Evolutionary conservation across 2,888 invertebrate genomes (phyloP).

Genomic region (Megastigmus dorsalis): DNA sequence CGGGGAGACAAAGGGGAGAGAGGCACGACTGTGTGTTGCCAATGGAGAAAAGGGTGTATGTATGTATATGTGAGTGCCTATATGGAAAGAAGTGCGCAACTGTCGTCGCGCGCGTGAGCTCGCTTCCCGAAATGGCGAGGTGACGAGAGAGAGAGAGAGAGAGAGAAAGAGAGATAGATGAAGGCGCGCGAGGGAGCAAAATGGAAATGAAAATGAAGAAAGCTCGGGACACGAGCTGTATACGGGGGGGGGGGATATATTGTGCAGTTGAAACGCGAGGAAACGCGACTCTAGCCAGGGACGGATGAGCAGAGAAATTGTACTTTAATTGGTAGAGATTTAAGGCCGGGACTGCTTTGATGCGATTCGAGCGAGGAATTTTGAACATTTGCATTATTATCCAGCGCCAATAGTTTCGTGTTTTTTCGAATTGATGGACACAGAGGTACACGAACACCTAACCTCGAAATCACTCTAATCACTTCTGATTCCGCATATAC

Average conservation of each 20-base stretch:
- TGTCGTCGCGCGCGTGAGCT: no score
- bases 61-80: no score
- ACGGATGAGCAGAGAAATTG: neutral
- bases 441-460: neutral
- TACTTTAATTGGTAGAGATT: neutral
- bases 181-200: neutral
- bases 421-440: no score
- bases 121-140: no score
- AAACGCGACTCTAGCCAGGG: neutral
- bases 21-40: no score
- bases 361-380: no score
- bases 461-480: neutral
- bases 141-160: neutral
- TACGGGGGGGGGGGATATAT: neutral
- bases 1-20: no score
- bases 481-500: neutral
- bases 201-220: constrained; percentile 6
- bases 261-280: neutral
- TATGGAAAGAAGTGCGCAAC: no score
- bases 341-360: neutral
- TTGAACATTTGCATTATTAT: no score
- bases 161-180: neutral
- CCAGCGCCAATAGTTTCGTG: no score
- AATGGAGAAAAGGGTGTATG: no score
- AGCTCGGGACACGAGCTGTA: neutral